Base-by-base conservation (phyloP, 2,113 vertebrate species). In the Anolis sagrei region DNA sequence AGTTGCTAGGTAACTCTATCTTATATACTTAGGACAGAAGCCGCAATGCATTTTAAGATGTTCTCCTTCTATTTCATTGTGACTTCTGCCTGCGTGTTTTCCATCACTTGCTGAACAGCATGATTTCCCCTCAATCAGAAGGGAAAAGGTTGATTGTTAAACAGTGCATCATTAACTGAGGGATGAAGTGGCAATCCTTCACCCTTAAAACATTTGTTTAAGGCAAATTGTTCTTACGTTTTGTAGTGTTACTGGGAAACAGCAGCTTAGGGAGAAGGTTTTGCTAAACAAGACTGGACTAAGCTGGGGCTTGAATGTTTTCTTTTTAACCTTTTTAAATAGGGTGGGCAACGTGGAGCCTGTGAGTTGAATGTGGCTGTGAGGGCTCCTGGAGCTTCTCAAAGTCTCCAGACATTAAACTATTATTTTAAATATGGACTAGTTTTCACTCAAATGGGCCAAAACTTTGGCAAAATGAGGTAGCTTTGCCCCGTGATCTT, bases 1-100 rank as follows among this genome's bases (percentile, higher is more conserved):
- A 72, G 76, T 85, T 85, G 66, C 51, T 85, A 79, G 77, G 84
- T 62, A 85, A 79, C 84, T 61, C 4, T 25, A 61, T 44, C 69
- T 79, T 79, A 61, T 16, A 58, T 29, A 29, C 51, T 69, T 29
- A 58, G 83, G 66, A 72, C 58, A n/a, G 51, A 85, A 85, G 73
- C 16, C 16, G 14, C n/a, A 29, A 23, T 9, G 68, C 68, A n/a
- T 72, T 61, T 66, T 48, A n/a, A 25, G 36, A 32, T 73, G 44
- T 73, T 84, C 54, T 70, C 48, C 62, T 78, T 49, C 64, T 2
- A 18, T n/a, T 79, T n/a, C 5, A 19, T 29, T 29, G 32, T 34
- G 58, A 39, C 34, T 61, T 85, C n/a, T 23, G 51, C 61, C 34
- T 62, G 9, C 1, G 29, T 25, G 10, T 2, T 73, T 29, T 68